Evolutionary conservation across 92 coral and sea anemone genomes (phyloP), one percentile per base, ranked within the genome.

Genomic region (Epizoanthus fatuus): DNA sequence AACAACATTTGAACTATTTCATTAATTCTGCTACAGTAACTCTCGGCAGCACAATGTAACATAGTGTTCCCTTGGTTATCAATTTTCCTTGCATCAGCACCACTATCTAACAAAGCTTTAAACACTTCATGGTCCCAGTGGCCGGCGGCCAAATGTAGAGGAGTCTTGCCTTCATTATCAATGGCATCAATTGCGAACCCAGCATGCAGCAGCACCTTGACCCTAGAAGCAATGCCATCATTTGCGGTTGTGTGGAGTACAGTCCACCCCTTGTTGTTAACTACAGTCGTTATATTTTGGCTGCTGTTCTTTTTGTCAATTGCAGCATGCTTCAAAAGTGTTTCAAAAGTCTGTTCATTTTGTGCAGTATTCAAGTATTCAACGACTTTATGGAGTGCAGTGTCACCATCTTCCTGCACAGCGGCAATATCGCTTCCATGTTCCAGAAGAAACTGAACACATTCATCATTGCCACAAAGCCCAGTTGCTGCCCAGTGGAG

Each of bases 41-140:
- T 54, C 16, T 54, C 73, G 3, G 63, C 29, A 14, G 81, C 81
- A 53, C 29, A 7, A 35, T 75, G 81, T 17, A 75, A 53, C 73
- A 29, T 10, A n/a, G 81, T 75, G 40, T 75, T 75, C 6, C 81
- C 66, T 4, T 75, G 10, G 20, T 11, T 20, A 35, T 74, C 80
- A 40, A 74, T 62, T 42, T 15, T 13, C 2, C 67, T 14, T 8
- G 72, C 80, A 74, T 74, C 80, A 20, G 80, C 80, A 20, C 80
- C 80, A 45, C 29, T 42, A 7, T 74, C 80, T 52, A 74, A 8
- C 58, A 74, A 45, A 3, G 15, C 3, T 15, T 74, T 42, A 49
- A 74, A 74, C 13, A 69, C 72, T 15, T 74, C 80, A 47, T 19
- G 19, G 0, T 14, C 20, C 75, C 75, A 69, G 55, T 69, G 51